phyloP scores from a whole-genome alignment of 2,888 invertebrate genomes.

The Agonum fuliginosum region DNA sequence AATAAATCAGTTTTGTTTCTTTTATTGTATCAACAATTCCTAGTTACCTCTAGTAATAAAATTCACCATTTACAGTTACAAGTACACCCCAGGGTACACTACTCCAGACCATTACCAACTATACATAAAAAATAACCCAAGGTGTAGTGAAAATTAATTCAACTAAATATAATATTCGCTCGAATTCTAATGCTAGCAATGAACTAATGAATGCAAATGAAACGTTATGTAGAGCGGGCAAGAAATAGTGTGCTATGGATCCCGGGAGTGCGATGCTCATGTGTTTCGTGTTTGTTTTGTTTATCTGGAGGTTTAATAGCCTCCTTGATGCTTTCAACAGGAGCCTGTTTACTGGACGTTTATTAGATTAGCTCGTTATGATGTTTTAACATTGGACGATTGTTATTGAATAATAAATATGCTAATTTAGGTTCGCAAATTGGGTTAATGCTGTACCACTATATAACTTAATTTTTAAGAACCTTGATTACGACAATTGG shows the following conservation, averaged over 20 bases:
- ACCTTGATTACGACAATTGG: too few species aligned
- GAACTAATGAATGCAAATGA: conserved; percentile 47
- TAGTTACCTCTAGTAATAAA: too few species aligned
- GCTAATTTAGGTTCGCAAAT: too few species aligned
- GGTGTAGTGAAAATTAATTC: conserved; percentile 42
- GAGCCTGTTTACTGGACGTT: conserved; percentile 24
- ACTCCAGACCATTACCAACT: conserved; percentile 20
- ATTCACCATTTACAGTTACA: too few species aligned
- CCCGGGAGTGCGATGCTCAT: conserved; percentile 40
- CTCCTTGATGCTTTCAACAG: conserved; percentile 29
- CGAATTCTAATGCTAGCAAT: conserved; percentile 30
- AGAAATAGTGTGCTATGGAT: conserved; percentile 32
- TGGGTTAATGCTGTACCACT: too few species aligned
- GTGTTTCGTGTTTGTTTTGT: conserved; percentile 46
- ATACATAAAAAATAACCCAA: conserved; percentile 33
- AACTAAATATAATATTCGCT: conserved; percentile 34
- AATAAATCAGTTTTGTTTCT: too few species aligned
- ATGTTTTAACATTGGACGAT: too few species aligned
- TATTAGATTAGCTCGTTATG: conserved; percentile 4
- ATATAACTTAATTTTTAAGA: too few species aligned
- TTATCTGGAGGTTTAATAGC: conserved; percentile 43
- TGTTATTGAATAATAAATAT: too few species aligned
- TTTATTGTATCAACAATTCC: too few species aligned
- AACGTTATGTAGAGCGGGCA: not conserved
- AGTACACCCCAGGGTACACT: conserved; percentile 18